Conservation (phyloP, 2,888 invertebrate genomes). For the Chloroclystis v-ata region DNA sequence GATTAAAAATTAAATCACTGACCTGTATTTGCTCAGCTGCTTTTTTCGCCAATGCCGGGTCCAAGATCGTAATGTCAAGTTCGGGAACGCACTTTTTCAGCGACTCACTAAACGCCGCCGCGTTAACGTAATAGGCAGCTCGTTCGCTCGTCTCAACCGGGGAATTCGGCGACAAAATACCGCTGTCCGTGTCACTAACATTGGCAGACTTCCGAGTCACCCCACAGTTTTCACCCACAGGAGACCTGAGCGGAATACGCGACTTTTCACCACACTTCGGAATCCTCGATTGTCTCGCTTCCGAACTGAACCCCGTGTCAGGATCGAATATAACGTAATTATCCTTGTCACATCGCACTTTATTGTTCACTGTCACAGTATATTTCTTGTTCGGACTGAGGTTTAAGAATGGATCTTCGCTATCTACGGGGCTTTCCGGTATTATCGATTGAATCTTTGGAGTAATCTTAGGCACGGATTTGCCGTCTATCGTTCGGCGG, state of each 20-base stretch:
- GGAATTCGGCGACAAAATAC: slow-evolving; percentile 80
- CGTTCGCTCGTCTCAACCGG: slow-evolving; percentile 74
- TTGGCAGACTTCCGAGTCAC: slow-evolving; percentile 57
- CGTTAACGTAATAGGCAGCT: slow-evolving; percentile 61
- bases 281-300: slow-evolving; percentile 46
- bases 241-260: slow-evolving; percentile 56
- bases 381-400: slow-evolving; percentile 75
- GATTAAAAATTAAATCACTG: slow-evolving; percentile 37
- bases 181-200: slow-evolving; percentile 81
- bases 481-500: slow-evolving; percentile 65
- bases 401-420: slow-evolving; percentile 68
- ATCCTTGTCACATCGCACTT: slow-evolving; percentile 73
- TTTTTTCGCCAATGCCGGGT: slow-evolving; percentile 64
- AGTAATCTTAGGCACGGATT: slow-evolving; percentile 68
- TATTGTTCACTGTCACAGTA: slow-evolving; percentile 72
- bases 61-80: slow-evolving; percentile 63
- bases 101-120: slow-evolving; percentile 59
- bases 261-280: slow-evolving; percentile 60
- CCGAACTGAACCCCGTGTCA: slow-evolving; percentile 63
- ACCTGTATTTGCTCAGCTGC: slow-evolving; percentile 73
- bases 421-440: slow-evolving; percentile 72
- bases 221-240: slow-evolving; percentile 52
- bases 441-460: slow-evolving; percentile 74
- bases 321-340: slow-evolving; percentile 76
- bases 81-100: slow-evolving; percentile 54